Evolutionary conservation across 2,797 vertebrate genomes (phyloP).

Genomic region (Myoxocephalus aenaeus): DNA sequence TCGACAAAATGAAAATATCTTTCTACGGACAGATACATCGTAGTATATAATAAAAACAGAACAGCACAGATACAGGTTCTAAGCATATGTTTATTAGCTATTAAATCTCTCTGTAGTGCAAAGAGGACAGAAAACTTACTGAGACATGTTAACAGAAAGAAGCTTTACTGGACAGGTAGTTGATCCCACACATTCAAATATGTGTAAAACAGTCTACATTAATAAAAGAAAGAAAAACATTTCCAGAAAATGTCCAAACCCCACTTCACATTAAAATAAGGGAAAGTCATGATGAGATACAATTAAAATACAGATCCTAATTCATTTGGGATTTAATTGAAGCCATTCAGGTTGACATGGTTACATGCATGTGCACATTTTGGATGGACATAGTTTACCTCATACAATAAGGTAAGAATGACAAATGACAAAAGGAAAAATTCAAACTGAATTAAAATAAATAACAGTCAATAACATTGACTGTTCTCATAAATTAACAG

Average conservation of each 20-base stretch:
- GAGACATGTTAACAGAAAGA: slow-evolving; percentile 3
- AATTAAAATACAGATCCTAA: neutral
- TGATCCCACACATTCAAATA: slow-evolving; percentile 24
- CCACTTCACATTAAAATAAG: slow-evolving; percentile 6
- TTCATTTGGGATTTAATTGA: neutral
- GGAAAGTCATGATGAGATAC: neutral
- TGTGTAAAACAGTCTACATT: slow-evolving; percentile 28
- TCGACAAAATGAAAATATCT: neutral
- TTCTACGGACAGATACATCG: neutral
- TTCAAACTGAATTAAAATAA: neutral
- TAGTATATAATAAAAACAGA: neutral
- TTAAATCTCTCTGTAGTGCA: slow-evolving; percentile 28
- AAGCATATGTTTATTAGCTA: slow-evolving; percentile 43
- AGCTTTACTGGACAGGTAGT: neutral
- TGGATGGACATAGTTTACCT: neutral
- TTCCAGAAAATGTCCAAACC: neutral
- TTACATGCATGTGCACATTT: slow-evolving; percentile 1
- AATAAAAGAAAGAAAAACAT: neutral
- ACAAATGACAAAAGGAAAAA: neutral
- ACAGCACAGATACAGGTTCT: neutral
- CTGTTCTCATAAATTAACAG: slow-evolving; percentile 6
- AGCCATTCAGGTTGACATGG: neutral
- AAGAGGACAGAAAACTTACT: neutral
- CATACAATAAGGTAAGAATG: neutral
- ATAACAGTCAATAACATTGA: neutral